A percentile compares a stretch with the other conserved stretches of the same genome.
These are phyloP conservation scores for Bimastos eiseni DNA, from an alignment of 2,888 invertebrate species.

Conservation along the genomic window DNA sequence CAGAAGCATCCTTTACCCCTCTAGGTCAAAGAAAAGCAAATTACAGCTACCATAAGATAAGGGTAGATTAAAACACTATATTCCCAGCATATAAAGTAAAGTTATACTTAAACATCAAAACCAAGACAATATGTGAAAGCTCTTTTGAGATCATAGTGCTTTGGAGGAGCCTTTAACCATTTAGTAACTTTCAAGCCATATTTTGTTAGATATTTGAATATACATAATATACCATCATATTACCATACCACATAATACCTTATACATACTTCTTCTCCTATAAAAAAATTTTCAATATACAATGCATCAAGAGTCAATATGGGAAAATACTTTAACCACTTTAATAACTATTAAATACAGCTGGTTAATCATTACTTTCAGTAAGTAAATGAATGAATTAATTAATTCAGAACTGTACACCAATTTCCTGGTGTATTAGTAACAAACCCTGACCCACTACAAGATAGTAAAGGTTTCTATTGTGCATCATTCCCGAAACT, in stretches of 20 bases:
- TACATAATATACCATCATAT: not conserved
- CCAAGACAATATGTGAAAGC: no score
- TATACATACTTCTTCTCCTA: no score
- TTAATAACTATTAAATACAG: not conserved
- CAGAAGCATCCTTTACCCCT: no score
- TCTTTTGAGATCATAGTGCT: not conserved
- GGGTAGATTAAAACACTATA: no score
- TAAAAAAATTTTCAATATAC: no score
- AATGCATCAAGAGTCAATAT: no score
- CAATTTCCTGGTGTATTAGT: not conserved
- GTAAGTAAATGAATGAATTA: not conserved
- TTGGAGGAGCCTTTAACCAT: not conserved
- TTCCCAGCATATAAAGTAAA: no score
- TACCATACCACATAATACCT: no score
- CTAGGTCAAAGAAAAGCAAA: no score
- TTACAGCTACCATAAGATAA: no score
- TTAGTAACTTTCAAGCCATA: not conserved
- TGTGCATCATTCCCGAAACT: not conserved
- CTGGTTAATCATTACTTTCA: not conserved
- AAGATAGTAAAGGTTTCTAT: not conserved
- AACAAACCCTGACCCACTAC: not conserved
- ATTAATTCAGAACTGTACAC: not conserved
- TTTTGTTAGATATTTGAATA: not conserved
- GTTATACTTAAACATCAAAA: no score
- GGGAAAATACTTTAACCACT: no score